Evolutionary conservation across 2,888 invertebrate genomes (phyloP), one percentile per base, ranked within the genome.

Genomic region (Aporophyla nigra): DNA sequence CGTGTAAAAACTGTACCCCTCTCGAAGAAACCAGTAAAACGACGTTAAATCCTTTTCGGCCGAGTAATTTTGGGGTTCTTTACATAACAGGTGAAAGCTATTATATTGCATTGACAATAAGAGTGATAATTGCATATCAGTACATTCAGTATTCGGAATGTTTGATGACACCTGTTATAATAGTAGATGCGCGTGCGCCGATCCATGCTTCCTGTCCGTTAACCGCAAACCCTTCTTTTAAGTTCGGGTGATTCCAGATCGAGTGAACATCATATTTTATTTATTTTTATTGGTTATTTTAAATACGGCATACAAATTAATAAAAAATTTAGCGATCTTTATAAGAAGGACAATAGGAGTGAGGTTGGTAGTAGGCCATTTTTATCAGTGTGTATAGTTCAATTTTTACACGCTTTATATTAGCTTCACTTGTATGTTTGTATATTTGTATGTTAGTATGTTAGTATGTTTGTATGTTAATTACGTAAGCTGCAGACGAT

Each of bases 131-230:
- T 63, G 68, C 54, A 14, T 80, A 68, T 14, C 67, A 68, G 19
- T 10, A 24, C 16, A 46, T 9, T 56, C 24, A 56, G 4, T 56
- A 24, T 62, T 53, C 5, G 53, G 10, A 54, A 65, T 27, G 71
- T 53, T 46, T 59, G 67, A 69, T 66, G 73, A 78, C 83, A 87
- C 86, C 87, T 87, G 87, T 80, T 80, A 6, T 78, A 40, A n/a
- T 69, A 53, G 62, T 63, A 71, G 80, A 76, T 43, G 72, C 79
- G 73, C 72, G 69, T 27, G 72, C 87, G 85, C 67, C 71, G 82
- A 65, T 71, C 76, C 88, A 74, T 82, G 71, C 71, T 84, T 89
- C 89, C 89, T 87, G 87, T 82, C 77, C 78, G 80, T 85, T 87
- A 81, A 77, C 73, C 78, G 66, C 78, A 70, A 76, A 78, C 78